Evolutionary conservation across 2,797 vertebrate species (phyloP).

Genomic region (Clarias platycephalus): DNA sequence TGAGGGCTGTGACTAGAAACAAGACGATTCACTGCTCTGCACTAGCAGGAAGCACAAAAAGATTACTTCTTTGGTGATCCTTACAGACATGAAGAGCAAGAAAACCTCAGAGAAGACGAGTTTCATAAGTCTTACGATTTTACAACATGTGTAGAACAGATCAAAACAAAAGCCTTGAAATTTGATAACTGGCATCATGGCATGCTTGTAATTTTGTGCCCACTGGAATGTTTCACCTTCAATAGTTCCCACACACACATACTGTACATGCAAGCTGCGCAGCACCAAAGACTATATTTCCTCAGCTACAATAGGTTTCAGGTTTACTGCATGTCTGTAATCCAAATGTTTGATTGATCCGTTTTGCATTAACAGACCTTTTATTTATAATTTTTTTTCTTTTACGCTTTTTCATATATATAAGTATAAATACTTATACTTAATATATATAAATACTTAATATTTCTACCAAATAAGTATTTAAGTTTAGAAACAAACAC

Average conservation of each 20-base stretch:
- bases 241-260: constrained; percentile 15
- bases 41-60: constrained; percentile 40
- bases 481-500: background rate
- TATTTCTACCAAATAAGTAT: background rate
- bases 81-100: constrained; percentile 32
- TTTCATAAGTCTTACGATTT: constrained; percentile 49
- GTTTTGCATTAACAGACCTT: constrained; percentile 25
- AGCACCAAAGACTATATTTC: constrained; percentile 63
- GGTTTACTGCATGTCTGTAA: constrained; percentile 64
- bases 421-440: too few species aligned
- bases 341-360: constrained; percentile 37
- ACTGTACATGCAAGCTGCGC: constrained; percentile 50
- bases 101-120: constrained; percentile 40
- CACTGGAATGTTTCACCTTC: constrained; percentile 48
- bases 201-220: constrained; percentile 45
- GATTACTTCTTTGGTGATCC: constrained; percentile 33
- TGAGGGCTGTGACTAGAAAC: background rate
- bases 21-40: constrained; percentile 12
- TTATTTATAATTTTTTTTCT: background rate
- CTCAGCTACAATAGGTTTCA: constrained; percentile 68
- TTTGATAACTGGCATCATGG: constrained; percentile 39
- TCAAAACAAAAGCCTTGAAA: constrained; percentile 48
- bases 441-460: background rate
- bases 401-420: background rate
- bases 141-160: constrained; percentile 32